These are phyloP conservation scores for Alentia gelatinosa DNA, from an alignment of 2,888 invertebrate genomes.

Conservation along the genomic window DNA sequence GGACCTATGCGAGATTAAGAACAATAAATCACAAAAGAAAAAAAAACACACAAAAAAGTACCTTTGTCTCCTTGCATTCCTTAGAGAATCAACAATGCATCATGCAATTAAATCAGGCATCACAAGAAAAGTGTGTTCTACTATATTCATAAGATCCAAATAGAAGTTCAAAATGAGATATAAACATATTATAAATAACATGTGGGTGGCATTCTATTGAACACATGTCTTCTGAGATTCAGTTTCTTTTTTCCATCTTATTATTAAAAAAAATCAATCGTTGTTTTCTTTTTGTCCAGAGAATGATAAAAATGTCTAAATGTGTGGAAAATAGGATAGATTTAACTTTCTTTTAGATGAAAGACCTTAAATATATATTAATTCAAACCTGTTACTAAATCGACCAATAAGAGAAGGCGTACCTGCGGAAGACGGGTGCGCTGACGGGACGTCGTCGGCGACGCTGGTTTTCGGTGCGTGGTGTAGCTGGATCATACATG, in stretches of 20 bases:
- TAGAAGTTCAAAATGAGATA: neutral
- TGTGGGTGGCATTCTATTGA: too few relatives aligned
- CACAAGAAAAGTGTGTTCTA: neutral
- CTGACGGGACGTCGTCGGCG: conserved; percentile 70
- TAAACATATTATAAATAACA: too few relatives aligned
- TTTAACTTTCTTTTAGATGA: too few relatives aligned
- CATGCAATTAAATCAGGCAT: too few relatives aligned
- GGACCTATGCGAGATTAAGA: neutral
- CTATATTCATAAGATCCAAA: neutral
- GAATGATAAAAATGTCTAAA: too few relatives aligned
- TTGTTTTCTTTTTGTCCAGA: too few relatives aligned
- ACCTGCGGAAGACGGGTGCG: conserved; percentile 70
- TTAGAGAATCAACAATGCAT: neutral
- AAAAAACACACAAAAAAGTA: neutral
- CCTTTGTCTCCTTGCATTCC: neutral
- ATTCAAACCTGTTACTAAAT: neutral
- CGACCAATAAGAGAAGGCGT: neutral
- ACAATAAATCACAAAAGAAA: neutral
- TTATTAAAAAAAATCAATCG: too few relatives aligned
- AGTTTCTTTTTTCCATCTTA: too few relatives aligned
- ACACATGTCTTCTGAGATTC: too few relatives aligned
- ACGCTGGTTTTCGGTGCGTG: conserved; percentile 66
- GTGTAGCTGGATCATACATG: conserved; percentile 78
- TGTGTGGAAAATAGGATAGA: too few relatives aligned
- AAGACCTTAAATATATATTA: too few relatives aligned